Evolutionary conservation across 2,113 vertebrate species (phyloP).

Genomic region (Serilophus lunatus): DNA sequence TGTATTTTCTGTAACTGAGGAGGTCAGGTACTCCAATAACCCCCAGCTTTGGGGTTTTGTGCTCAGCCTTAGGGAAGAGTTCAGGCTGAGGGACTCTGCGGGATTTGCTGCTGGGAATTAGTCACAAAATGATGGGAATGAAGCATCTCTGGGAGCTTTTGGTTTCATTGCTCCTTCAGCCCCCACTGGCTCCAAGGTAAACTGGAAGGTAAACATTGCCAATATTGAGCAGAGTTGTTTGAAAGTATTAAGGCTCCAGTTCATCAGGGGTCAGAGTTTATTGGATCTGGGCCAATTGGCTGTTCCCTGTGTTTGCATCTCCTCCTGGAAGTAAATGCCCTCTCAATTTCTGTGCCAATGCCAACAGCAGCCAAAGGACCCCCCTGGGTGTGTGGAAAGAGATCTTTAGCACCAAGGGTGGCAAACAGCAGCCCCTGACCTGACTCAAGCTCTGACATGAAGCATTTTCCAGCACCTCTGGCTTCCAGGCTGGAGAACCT

Average conservation of each 20-base stretch:
- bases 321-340: neutral
- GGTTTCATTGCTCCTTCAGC: neutral
- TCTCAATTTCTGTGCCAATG: neutral
- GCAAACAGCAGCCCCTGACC: neutral
- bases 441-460: neutral
- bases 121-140: neutral
- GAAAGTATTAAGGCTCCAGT: neutral
- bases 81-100: rapidly evolving
- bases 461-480: neutral
- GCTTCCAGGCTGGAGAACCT: neutral
- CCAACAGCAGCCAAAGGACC: neutral
- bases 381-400: neutral
- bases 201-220: neutral
- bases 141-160: neutral
- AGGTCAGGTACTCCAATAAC: neutral
- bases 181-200: neutral
- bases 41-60: neutral
- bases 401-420: neutral
- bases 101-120: neutral
- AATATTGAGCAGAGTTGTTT: neutral
- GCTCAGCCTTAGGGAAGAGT: neutral
- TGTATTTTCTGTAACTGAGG: neutral
- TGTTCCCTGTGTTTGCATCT: neutral
- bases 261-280: neutral
- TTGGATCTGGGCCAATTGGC: neutral